Evolutionary conservation across 2,113 vertebrate species (phyloP).

Genomic region (Archocentrus centrarchus): DNA sequence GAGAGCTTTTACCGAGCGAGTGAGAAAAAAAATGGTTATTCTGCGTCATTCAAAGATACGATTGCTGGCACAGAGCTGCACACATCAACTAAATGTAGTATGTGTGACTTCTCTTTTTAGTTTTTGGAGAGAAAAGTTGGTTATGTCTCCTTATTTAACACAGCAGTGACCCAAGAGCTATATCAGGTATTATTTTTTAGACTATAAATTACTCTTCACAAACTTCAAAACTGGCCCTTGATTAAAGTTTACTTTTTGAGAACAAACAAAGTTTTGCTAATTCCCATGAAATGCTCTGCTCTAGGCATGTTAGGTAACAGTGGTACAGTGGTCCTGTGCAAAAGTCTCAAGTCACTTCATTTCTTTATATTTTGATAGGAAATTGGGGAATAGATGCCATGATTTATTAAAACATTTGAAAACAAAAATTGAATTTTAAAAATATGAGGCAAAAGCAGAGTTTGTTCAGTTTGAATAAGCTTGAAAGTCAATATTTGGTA

Average conservation of each 20-base stretch:
- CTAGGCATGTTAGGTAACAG: background rate
- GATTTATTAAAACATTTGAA: too few relatives aligned
- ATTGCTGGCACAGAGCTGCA: background rate
- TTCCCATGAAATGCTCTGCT: background rate
- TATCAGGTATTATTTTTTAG: background rate
- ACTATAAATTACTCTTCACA: background rate
- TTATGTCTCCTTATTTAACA: background rate
- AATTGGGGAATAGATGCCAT: too few relatives aligned
- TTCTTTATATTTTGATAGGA: too few relatives aligned
- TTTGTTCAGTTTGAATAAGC: too few relatives aligned
- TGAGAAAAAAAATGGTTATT: conserved; percentile 46
- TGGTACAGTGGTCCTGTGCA: too few relatives aligned
- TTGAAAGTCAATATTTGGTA: too few relatives aligned
- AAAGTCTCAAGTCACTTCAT: too few relatives aligned
- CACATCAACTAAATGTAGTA: background rate
- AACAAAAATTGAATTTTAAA: too few relatives aligned
- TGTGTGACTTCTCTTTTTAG: background rate
- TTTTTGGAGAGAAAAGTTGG: background rate
- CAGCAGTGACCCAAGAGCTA: background rate
- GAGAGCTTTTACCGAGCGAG: conserved; percentile 52
- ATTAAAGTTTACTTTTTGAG: background rate
- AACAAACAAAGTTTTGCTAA: background rate
- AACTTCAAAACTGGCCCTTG: background rate
- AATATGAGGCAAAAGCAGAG: too few relatives aligned
- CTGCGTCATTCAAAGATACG: conserved; percentile 42